Evolutionary conservation across 1,140 invertebrate genomes (phyloP), one percentile per base, ranked within the genome.

Genomic region (Ylistrum balloti): DNA sequence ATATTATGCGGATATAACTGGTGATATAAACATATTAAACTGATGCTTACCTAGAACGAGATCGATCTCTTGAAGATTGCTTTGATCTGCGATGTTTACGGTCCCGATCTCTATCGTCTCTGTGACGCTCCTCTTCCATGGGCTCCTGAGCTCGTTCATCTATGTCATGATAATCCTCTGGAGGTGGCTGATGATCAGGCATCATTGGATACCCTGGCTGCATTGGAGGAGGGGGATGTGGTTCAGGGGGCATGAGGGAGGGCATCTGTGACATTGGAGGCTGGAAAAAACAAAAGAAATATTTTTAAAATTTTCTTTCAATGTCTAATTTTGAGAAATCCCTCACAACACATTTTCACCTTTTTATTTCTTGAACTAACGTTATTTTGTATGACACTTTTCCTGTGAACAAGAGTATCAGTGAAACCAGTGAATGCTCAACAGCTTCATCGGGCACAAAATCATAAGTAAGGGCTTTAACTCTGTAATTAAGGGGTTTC

Each of bases 1-100:
- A n/a, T n/a, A n/a, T n/a, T n/a, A n/a, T n/a, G n/a, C n/a, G n/a
- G n/a, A n/a, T n/a, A n/a, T n/a, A n/a, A n/a, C n/a, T n/a, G n/a
- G n/a, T n/a, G n/a, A n/a, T n/a, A n/a, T n/a, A n/a, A n/a, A n/a
- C n/a, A n/a, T n/a, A n/a, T n/a, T n/a, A n/a, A n/a, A n/a, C n/a
- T n/a, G n/a, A n/a, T n/a, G 13, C 35, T 5, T 86, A 94, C 92
- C 92, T 94, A 86, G 90, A 95, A 88, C 94, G 89, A 38, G 94
- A 95, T 89, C 93, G 92, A 33, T 94, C 93, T 33, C 93, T 92
- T 10, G 93, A 74, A 5, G 56, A 92, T 5, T 90, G 91, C 41
- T 91, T 93, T 11, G 90, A 92, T 41, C 92, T 90, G 32, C 92
- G 89, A 48, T 93, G 90, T 93, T 89, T 88, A 28, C 91, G 32